Evolutionary conservation across 1,140 invertebrate species (phyloP).

Genomic region (Liolophura sinensis): DNA sequence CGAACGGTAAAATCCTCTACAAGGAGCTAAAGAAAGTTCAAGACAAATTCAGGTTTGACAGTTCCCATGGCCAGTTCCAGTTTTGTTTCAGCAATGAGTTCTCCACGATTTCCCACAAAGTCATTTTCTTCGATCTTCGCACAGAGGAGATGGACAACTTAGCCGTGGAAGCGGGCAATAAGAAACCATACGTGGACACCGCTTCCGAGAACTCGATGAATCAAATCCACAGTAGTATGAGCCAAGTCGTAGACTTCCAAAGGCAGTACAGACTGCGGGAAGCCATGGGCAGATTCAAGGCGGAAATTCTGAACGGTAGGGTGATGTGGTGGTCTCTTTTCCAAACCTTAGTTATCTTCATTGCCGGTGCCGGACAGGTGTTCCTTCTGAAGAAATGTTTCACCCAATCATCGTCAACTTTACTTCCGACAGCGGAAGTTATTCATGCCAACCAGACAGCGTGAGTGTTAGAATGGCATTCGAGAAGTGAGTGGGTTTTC

Average conservation of each 20-base stretch:
- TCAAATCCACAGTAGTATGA: constrained; percentile 84
- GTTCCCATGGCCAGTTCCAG: constrained; percentile 75
- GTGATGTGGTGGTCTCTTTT: constrained; percentile 90
- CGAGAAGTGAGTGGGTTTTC: too few species aligned
- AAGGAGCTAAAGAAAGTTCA: constrained; percentile 86
- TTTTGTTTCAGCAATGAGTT: constrained; percentile 99
- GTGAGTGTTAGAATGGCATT: too few species aligned
- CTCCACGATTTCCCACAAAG: constrained; percentile 96
- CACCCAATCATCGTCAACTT: constrained; percentile 65
- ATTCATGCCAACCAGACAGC: too few species aligned
- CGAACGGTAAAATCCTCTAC: constrained; percentile 87
- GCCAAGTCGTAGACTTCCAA: constrained; percentile 76
- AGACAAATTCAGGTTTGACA: constrained; percentile 83
- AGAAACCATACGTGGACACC: constrained; percentile 36
- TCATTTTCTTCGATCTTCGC: constrained; percentile 98
- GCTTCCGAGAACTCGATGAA: constrained; percentile 85
- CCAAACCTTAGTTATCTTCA: constrained; percentile 82
- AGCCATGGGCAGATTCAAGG: constrained; percentile 89
- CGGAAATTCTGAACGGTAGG: constrained; percentile 91
- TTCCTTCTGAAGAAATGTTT: constrained; percentile 92
- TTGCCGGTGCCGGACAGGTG: constrained; percentile 87
- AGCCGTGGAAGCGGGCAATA: constrained; percentile 60
- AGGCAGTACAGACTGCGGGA: constrained; percentile 94
- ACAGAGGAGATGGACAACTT: constrained; percentile 85
- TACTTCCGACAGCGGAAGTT: not conserved